Conservation (phyloP, 2,888 invertebrate genomes). For the Drosophila paranaensis region DNA sequence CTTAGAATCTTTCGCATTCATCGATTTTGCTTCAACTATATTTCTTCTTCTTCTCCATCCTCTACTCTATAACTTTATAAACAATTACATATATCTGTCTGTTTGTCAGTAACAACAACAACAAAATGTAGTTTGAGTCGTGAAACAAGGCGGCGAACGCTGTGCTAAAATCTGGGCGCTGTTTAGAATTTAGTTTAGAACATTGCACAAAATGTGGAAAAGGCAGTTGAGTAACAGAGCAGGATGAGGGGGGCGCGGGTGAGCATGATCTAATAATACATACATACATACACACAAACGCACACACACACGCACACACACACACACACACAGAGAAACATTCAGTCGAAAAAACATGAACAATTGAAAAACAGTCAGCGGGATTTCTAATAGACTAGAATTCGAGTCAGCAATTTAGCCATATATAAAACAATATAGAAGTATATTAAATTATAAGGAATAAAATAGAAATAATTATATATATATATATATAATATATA, state of each 20-base stretch:
- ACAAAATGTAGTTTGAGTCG: constrained; percentile 17
- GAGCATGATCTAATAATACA: background rate
- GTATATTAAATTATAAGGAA: constrained; percentile 10
- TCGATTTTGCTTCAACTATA: constrained; percentile 15
- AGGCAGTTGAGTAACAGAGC: constrained; percentile 4
- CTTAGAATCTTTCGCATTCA: constrained; percentile 62
- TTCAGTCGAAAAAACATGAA: background rate
- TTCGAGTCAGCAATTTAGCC: constrained; percentile 63
- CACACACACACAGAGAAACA: constrained; percentile 34
- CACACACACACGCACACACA: constrained; percentile 35
- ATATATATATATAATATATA: constrained; percentile 1
- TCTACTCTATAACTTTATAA: constrained; percentile 16
- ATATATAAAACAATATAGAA: constrained; percentile 18
- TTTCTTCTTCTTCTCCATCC: constrained; percentile 5
- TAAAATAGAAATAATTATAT: background rate
- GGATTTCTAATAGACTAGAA: constrained; percentile 52
- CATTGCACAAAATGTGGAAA: constrained; percentile 31
- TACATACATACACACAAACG: constrained; percentile 14
- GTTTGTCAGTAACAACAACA: constrained; percentile 53
- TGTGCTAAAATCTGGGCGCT: constrained; percentile 30
- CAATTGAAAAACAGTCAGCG: constrained; percentile 22
- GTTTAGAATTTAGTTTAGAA: constrained; percentile 7
- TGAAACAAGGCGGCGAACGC: constrained; percentile 30
- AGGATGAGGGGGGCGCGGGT: background rate
- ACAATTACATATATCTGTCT: constrained; percentile 36